These are phyloP conservation scores for Galerucella nymphaeae DNA, from an alignment of 2,888 invertebrate genomes.

Conservation along the genomic window DNA sequence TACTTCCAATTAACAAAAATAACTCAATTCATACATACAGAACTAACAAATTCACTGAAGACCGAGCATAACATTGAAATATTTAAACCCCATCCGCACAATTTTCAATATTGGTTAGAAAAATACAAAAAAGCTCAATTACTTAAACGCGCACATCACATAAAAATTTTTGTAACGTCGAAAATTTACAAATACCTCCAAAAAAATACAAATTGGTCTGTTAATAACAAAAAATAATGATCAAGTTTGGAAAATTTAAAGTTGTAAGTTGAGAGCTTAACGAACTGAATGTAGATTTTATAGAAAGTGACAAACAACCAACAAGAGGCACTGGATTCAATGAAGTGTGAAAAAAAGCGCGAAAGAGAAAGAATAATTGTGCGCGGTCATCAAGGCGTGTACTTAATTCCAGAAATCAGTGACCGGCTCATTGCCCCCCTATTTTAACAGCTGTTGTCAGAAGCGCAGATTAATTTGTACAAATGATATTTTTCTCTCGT, in stretches of 20 bases:
- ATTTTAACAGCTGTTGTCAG: no score
- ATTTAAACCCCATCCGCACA: conserved; percentile 38
- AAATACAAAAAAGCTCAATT: conserved; percentile 33
- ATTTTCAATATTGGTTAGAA: conserved; percentile 40
- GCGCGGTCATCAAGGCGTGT: no score
- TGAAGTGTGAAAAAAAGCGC: no score
- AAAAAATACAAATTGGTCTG: conserved; percentile 13
- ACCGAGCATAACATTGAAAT: conserved; percentile 40
- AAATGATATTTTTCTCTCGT: no score
- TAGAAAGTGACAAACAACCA: no score
- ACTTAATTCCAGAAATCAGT: no score
- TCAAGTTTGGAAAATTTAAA: neutral
- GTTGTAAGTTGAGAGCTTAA: conserved; percentile 4
- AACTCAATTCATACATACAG: neutral
- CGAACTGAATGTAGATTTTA: neutral
- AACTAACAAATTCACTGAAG: conserved; percentile 32
- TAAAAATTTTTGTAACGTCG: neutral
- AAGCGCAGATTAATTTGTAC: no score
- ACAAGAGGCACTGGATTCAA: no score
- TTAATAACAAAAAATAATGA: conserved; percentile 25
- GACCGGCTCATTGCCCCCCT: no score
- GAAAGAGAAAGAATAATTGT: no score
- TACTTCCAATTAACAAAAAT: neutral
- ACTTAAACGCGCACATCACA: neutral
- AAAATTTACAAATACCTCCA: conserved; percentile 29